Percentiles rank a stretch among this genome's conserved stretches.
Evolutionary conservation across 2,888 invertebrate species (phyloP).

Genomic region (Litoditis marina): DNA sequence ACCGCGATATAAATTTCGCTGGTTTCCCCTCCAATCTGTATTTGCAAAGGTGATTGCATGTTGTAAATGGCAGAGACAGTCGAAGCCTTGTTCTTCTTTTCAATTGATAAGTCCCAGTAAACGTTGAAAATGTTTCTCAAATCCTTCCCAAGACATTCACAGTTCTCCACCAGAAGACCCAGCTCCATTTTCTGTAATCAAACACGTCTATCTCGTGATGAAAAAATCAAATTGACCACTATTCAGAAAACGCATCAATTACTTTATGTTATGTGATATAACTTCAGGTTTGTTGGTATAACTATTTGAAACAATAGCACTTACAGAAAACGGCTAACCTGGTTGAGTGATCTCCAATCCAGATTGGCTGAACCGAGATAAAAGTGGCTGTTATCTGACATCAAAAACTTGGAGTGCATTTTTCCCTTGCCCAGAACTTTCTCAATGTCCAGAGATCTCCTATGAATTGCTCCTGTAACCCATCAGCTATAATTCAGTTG

Average conservation of each 20-base stretch:
- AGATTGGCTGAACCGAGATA: constrained; percentile 92
- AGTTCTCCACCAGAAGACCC: constrained; percentile 79
- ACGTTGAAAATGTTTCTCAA: constrained; percentile 84
- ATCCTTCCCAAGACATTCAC: constrained; percentile 79
- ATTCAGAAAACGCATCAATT: no score
- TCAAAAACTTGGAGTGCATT: constrained; percentile 90
- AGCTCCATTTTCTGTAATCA: constrained; percentile 69
- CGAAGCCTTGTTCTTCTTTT: constrained; percentile 16
- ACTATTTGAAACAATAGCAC: no score
- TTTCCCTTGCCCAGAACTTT: constrained; percentile 41
- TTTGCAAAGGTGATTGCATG: constrained; percentile 43
- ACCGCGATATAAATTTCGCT: constrained; percentile 56
- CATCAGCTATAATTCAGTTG: no score
- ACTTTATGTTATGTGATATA: no score
- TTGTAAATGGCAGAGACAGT: constrained; percentile 38
- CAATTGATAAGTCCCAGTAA: constrained; percentile 73
- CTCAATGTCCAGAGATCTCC: constrained; percentile 39
- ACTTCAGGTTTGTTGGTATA: no score
- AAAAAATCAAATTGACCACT: no score
- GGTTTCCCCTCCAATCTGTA: constrained; percentile 38
- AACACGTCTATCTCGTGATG: no score
- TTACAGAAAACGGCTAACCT: no score
- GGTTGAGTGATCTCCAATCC: constrained; percentile 93
- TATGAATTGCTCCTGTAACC: constrained; percentile 34
- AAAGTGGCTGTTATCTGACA: constrained; percentile 81